A percentile compares a stretch with the other conserved stretches of the same genome.
These are phyloP conservation scores for Fratercula arctica DNA, from an alignment of 2,797 vertebrate species.

Conservation along the genomic window DNA sequence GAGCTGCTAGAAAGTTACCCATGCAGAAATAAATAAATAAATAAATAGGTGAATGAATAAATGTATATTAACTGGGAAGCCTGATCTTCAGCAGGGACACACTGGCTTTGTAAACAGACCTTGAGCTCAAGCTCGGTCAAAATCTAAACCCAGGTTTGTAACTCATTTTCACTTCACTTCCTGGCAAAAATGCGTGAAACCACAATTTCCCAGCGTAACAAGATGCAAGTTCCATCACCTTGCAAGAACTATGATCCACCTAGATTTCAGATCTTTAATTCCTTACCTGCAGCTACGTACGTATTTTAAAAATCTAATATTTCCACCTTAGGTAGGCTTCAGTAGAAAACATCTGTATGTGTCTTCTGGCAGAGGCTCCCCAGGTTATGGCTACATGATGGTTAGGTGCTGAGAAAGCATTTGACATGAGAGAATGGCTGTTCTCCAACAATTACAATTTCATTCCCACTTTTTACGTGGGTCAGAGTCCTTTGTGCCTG, in stretches of 20 bases:
- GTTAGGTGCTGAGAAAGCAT: neutral
- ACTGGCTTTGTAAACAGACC: neutral
- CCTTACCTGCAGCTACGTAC: neutral
- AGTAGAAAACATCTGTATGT: neutral
- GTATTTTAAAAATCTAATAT: neutral
- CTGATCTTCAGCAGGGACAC: neutral
- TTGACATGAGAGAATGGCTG: neutral
- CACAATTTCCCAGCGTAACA: neutral
- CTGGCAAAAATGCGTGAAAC: neutral
- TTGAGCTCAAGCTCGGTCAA: neutral
- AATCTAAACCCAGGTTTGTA: conserved; percentile 17
- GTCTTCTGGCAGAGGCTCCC: neutral
- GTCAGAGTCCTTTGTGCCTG: neutral
- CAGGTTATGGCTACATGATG: neutral
- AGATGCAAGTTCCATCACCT: neutral
- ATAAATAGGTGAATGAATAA: conserved; percentile 14
- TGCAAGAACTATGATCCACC: neutral
- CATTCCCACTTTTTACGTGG: neutral
- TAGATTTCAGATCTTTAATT: conserved; percentile 13
- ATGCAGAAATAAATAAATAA: neutral
- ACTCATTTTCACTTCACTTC: neutral
- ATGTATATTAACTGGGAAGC: neutral
- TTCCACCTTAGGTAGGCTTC: neutral
- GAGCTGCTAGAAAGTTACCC: neutral
- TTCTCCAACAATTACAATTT: conserved; percentile 5